phyloP scores from a whole-genome alignment of 2,113 vertebrate species.

The Apodemus speciosus region DNA sequence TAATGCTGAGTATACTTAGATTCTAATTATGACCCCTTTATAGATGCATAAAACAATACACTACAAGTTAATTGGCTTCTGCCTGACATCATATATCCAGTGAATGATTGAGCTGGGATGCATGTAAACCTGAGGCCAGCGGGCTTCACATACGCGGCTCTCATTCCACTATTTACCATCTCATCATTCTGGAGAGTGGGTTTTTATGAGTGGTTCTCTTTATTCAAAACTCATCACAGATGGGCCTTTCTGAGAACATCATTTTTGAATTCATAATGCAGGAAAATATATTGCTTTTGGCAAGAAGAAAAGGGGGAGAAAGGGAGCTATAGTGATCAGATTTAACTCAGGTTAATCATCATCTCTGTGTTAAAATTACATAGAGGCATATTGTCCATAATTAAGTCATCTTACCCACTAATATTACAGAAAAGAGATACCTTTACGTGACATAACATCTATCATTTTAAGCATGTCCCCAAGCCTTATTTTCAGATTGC shows the following conservation, averaged over 20 bases:
- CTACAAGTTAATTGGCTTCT: neutral
- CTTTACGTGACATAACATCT: conserved; percentile 61
- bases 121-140: neutral
- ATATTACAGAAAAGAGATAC: conserved; percentile 3
- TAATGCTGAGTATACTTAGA: neutral
- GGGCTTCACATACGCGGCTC: neutral
- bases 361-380: conserved; percentile 67
- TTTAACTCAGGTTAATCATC: conserved; percentile 52
- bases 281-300: conserved; percentile 32
- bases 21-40: conserved; percentile 23
- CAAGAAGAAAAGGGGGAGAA: conserved; percentile 7
- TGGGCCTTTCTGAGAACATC: neutral
- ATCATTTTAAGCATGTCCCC: conserved; percentile 44
- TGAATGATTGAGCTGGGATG: neutral
- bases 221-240: conserved; percentile 36
- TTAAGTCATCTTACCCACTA: conserved; percentile 61
- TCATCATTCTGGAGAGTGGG: neutral
- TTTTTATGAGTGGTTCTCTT: conserved; percentile 33
- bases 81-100: neutral
- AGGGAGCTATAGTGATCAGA: conserved; percentile 53
- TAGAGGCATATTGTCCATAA: conserved; percentile 54
- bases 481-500: conserved; percentile 55
- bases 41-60: neutral
- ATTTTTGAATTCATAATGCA: conserved; percentile 1
- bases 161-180: neutral